Evolutionary conservation across 2,113 vertebrate genomes (phyloP).

Genomic region (Zosterops hypoxanthus): DNA sequence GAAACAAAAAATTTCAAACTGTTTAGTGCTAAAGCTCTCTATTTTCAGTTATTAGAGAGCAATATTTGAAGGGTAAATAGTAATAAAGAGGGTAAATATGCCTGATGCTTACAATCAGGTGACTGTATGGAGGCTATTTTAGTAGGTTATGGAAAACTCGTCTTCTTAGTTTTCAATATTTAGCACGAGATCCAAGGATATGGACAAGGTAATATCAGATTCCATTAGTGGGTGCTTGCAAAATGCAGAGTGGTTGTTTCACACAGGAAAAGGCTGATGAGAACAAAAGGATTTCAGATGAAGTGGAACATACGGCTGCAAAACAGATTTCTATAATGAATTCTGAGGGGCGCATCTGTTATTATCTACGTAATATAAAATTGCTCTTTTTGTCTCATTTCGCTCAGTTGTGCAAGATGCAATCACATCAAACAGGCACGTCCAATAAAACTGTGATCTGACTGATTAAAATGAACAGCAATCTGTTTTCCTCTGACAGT

Average conservation of each 20-base stretch:
- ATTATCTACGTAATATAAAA: conserved; percentile 68
- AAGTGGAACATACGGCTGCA: conserved; percentile 62
- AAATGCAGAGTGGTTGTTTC: conserved; percentile 63
- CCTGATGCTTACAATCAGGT: background rate
- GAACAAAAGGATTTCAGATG: conserved; percentile 71
- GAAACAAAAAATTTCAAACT: background rate
- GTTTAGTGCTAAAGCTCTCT: background rate
- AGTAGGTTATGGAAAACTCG: background rate
- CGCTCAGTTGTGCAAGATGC: conserved; percentile 20
- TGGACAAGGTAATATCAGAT: conserved; percentile 49
- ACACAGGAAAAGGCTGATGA: conserved; percentile 62
- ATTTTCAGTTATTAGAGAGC: background rate
- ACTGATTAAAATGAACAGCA: conserved; percentile 66
- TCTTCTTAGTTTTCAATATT: background rate
- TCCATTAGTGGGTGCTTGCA: conserved; percentile 40
- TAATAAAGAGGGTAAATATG: background rate
- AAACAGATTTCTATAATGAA: conserved; percentile 71
- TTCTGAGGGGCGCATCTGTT: conserved; percentile 66
- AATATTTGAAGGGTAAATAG: background rate
- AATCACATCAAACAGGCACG: conserved; percentile 47
- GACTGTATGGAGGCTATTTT: background rate
- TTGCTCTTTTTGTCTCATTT: conserved; percentile 70
- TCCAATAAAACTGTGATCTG: conserved; percentile 59
- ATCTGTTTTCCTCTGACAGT: conserved; percentile 65
- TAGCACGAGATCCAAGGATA: conserved; percentile 11